Base-by-base conservation (phyloP, 2,113 vertebrate genomes). In the Tapirus terrestris region DNA sequence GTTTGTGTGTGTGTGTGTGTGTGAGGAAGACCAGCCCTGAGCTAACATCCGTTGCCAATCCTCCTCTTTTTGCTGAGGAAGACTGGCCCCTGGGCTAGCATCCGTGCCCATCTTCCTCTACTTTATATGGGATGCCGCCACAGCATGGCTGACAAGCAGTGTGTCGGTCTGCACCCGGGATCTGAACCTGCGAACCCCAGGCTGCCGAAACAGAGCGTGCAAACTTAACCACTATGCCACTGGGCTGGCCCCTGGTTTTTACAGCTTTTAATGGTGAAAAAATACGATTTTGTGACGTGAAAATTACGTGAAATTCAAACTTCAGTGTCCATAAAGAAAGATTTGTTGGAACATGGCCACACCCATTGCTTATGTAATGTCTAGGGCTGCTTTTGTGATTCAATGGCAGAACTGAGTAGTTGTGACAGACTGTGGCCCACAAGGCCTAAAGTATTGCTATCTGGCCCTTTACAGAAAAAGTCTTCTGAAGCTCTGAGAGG, bases 341-440 rank as follows among this genome's bases (percentile, higher is more conserved):
- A 13, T 13, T 63, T 39, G 31, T 8, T 21, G 89, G 90, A 27
- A 68, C 0, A 1, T 13, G 33, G 70, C 63, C 39, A 31, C 43
- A 12, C 76, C 90, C 48, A 1, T 12, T 8, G 48, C 45, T 70
- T 70, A 10, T 0, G 6, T 18, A 25, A 18, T 2, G 17, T 27
- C 67, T 36, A 8, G 2, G 61, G 60, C 43, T 25, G 20, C 45
- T 70, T 45, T 9, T 53, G 2, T 0, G 1, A 3, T 5, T 14
- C 1, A 5, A 0, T 0, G 33, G 73, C 21, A 29, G 56, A 39
- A 25, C 3, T 11, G 23, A 68, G 79, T 13, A 12, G 67, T 13
- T 53, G 17, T 72, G 68, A 56, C 36, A 31, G 61, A 12, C 33
- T 31, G 0, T 31, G 31, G 23, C 65, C 56, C 7, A 2, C 25